Base-by-base conservation (phyloP, 2,797 vertebrate genomes). In the Aldrovandia affinis region DNA sequence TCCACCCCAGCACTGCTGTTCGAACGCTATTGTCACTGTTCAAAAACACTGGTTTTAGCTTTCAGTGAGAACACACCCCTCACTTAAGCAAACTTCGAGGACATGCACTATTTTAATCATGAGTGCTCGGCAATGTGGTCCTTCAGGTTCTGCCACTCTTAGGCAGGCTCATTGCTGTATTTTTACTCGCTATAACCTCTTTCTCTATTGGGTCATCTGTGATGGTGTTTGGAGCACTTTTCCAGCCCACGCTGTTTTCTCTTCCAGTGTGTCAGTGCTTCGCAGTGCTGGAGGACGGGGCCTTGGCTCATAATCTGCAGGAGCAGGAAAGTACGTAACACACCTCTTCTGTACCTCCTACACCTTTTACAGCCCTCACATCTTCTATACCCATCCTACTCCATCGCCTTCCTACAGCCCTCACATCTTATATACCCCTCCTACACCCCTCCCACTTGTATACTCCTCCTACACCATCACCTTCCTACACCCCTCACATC, bases 291-390 rank as follows among this genome's bases (percentile, higher is more conserved):
- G 95, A 96, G 90, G 95, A 94, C 77, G 92, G 92, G 54, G 94
- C 84, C 0, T 83, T 96, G 85, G 96, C 96, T 86, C 91, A 92
- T 89, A 95, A 88, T 87, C 90, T 96, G 42, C 94, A 97, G 90
- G 93, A 96, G 82, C 94, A 95, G 88, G 95, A 97, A 91, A 94
- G 93, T 95, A 91, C 96, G 94, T 92, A 42, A 36, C 65, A 18
- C 30, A 36, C 30, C 30, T 18, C 61, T 28, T 20, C 55, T 3
- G 14, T 57, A 3, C 22, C 22, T 3, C 57, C 1, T 39, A 2
- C 30, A 12, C 33, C 65, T 30, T 28, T 28, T 63, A 63, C 61
- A 63, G n/a, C 61, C 28, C n/a, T 28, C 9, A 28, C 61, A n/a
- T 25, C 61, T 63, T 25, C 8, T 28, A 22, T 63, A 28, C n/a